Percentiles rank a stretch among this genome's conserved stretches.
phyloP scores from a whole-genome alignment of 2,888 invertebrate genomes.

The Parnassius mnemosyne region DNA sequence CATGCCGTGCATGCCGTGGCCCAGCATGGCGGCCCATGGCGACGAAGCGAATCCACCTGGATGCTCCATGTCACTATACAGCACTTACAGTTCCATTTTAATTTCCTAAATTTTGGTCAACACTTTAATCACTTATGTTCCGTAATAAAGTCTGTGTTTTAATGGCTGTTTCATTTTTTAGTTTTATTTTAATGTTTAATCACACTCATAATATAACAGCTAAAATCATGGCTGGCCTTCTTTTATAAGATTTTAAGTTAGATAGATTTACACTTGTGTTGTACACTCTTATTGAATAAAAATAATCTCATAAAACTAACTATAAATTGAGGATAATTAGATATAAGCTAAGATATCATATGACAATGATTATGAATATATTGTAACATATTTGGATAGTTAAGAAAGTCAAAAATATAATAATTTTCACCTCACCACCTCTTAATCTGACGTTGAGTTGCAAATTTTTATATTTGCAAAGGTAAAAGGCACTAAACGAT shows the following conservation, averaged over 20 bases:
- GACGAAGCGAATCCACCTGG: conserved; percentile 87
- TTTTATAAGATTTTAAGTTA: not conserved
- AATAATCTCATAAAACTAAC: too few relatives aligned
- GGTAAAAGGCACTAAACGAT: conserved; percentile 16
- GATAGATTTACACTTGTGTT: too few relatives aligned
- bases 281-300: too few relatives aligned
- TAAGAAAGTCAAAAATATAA: not conserved
- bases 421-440: not conserved
- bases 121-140: conserved; percentile 23
- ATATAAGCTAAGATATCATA: not conserved
- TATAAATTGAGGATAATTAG: not conserved
- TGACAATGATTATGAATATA: not conserved
- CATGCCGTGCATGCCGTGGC: conserved; percentile 83
- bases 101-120: conserved; percentile 14
- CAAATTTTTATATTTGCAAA: conserved; percentile 17
- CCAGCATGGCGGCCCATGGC: conserved; percentile 89
- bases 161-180: conserved; percentile 42
- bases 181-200: conserved; percentile 16
- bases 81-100: conserved; percentile 32
- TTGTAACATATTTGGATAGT: not conserved
- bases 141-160: conserved; percentile 19
- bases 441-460: not conserved
- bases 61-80: conserved; percentile 83
- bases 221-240: not conserved
- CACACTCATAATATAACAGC: not conserved